phyloP scores from a whole-genome alignment of 2,113 vertebrate species.

The Acinonyx jubatus region DNA sequence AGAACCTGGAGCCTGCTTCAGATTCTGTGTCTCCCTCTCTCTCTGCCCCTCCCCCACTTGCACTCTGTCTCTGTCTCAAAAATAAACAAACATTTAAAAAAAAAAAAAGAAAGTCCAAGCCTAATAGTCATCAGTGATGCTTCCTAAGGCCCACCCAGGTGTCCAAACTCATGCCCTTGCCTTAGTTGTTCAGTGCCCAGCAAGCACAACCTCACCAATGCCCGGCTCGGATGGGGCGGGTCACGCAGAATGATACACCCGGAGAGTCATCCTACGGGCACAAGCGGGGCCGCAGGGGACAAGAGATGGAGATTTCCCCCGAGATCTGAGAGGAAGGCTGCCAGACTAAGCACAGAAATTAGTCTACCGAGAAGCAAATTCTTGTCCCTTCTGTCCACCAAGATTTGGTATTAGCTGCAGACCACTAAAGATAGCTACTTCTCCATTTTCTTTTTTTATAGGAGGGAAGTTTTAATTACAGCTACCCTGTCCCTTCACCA shows the following conservation, averaged over 20 bases:
- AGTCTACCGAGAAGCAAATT: neutral
- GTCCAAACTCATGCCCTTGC: no score
- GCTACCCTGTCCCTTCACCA: neutral
- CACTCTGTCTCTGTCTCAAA: no score
- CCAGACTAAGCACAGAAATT: neutral
- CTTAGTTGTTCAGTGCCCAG: neutral
- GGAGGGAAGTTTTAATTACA: neutral
- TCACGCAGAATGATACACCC: neutral
- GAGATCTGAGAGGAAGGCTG: neutral
- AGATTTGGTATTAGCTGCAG: neutral
- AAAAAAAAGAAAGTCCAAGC: neutral
- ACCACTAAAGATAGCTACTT: neutral
- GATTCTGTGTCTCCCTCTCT: no score
- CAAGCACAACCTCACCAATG: neutral
- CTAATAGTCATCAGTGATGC: neutral
- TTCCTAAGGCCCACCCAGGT: neutral
- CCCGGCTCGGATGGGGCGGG: neutral
- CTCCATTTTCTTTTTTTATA: neutral
- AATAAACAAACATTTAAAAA: no score
- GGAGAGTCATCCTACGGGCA: neutral
- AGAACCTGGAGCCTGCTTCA: no score
- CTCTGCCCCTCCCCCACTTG: no score
- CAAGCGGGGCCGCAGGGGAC: neutral
- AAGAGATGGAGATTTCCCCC: neutral
- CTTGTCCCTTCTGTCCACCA: neutral